A percentile compares a stretch with the other conserved stretches of the same genome.
Evolutionary conservation across 2,888 invertebrate species (phyloP).

Genomic region (Megalurothrips usitatus): DNA sequence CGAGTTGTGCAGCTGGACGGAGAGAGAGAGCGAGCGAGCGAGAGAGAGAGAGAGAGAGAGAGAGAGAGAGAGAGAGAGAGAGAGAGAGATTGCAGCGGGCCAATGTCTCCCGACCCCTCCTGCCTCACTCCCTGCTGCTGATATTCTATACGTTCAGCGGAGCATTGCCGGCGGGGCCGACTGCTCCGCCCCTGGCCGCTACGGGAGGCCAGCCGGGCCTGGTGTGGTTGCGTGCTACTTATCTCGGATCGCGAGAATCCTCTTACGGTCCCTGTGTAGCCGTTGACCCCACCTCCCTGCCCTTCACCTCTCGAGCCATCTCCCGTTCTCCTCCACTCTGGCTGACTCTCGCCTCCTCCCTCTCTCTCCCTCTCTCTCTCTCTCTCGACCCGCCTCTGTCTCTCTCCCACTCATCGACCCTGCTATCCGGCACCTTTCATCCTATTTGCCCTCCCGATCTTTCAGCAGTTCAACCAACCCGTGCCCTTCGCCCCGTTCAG

Average conservation of each 20-base stretch:
- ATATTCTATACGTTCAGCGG: not conserved
- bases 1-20: too few relatives aligned
- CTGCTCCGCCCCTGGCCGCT: not conserved
- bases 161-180: not conserved
- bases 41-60: too few relatives aligned
- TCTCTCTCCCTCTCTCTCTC: not conserved
- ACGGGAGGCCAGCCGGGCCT: not conserved
- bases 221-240: constrained; percentile 21
- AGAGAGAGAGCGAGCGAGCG: too few relatives aligned
- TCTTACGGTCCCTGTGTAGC: not conserved
- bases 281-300: not conserved
- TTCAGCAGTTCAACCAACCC: too few relatives aligned
- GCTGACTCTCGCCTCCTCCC: not conserved
- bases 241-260: constrained; percentile 19
- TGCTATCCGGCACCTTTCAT: too few relatives aligned
- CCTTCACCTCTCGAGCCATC: not conserved
- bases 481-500: too few relatives aligned
- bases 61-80: too few relatives aligned
- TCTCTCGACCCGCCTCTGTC: not conserved
- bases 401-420: too few relatives aligned
- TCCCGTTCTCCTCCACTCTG: not conserved
- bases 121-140: not conserved
- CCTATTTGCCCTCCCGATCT: too few relatives aligned
- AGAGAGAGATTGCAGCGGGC: too few relatives aligned
- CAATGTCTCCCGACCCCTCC: too few relatives aligned